phyloP scores from a whole-genome alignment of 2,888 invertebrate species.

The Cataglyphis cursor region DNA sequence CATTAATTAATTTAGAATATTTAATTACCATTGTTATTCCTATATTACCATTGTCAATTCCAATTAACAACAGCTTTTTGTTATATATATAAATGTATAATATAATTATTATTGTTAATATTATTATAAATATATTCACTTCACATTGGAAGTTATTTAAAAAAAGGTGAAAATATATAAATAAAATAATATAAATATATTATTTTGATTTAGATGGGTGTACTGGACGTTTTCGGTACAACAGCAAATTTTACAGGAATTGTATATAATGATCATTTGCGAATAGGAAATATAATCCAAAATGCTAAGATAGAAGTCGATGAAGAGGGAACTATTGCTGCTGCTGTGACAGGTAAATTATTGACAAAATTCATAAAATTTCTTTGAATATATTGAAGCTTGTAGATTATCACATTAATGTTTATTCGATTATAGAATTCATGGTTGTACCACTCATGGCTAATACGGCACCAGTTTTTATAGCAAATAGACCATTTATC shows the following conservation, averaged over 20 bases:
- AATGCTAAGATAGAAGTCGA: constrained; percentile 90
- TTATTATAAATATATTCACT: neutral
- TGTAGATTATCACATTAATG: neutral
- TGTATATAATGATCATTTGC: constrained; percentile 85
- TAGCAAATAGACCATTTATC: constrained; percentile 90
- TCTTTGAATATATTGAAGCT: neutral
- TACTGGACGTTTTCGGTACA: constrained; percentile 88
- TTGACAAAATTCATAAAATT: neutral
- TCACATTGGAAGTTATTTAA: constrained; percentile 22
- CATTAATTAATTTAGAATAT: neutral
- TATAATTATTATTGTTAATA: constrained; percentile 1
- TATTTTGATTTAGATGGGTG: constrained; percentile 88
- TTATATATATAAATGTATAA: constrained; percentile 6
- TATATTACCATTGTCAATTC: neutral
- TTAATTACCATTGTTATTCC: neutral
- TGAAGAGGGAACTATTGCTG: constrained; percentile 90
- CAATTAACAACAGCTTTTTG: neutral
- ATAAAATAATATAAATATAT: neutral
- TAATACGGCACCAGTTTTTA: constrained; percentile 87
- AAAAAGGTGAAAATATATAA: neutral
- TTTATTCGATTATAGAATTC: constrained; percentile 83
- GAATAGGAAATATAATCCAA: constrained; percentile 89
- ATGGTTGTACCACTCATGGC: constrained; percentile 89
- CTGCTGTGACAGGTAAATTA: constrained; percentile 88
- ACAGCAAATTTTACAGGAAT: constrained; percentile 89